phyloP scores from a whole-genome alignment of 1,140 invertebrate genomes.

The Dreissena polymorpha region DNA sequence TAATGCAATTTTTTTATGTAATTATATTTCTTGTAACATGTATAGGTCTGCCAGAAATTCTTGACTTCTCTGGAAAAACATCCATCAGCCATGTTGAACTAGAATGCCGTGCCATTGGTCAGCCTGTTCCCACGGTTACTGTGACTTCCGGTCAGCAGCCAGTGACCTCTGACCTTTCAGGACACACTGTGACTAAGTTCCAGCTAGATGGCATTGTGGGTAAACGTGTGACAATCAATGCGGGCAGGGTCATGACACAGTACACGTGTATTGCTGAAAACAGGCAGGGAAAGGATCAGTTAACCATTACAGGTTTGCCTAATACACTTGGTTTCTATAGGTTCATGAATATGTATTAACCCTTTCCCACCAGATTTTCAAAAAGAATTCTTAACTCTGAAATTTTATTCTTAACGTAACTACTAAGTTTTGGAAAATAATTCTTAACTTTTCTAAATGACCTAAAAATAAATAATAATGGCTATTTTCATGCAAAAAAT shows the following conservation, averaged over 20 bases:
- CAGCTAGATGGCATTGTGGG: background rate
- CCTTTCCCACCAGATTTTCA: too few species aligned
- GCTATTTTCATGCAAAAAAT: too few species aligned
- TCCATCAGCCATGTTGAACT: background rate
- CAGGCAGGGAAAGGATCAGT: constrained; percentile 12
- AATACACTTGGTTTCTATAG: too few species aligned
- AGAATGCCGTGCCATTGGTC: constrained; percentile 17
- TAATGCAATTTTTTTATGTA: too few species aligned
- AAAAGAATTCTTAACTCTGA: too few species aligned
- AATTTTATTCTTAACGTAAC: too few species aligned
- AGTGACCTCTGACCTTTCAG: constrained; percentile 22
- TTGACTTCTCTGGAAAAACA: background rate
- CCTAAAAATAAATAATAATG: too few species aligned
- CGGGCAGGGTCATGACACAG: background rate
- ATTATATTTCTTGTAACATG: background rate
- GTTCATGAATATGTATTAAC: too few species aligned
- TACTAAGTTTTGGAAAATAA: too few species aligned
- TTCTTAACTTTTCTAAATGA: too few species aligned
- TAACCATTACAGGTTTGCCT: constrained; percentile 22
- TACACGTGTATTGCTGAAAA: constrained; percentile 40
- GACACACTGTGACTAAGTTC: constrained; percentile 1
- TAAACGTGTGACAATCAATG: constrained; percentile 16
- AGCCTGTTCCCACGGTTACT: constrained; percentile 30
- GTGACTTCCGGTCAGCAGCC: constrained; percentile 27
- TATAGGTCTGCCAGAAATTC: constrained; percentile 25